Evolutionary conservation across 2,888 invertebrate species (phyloP), one percentile per base, ranked within the genome.

Genomic region (Sesamia inferens): DNA sequence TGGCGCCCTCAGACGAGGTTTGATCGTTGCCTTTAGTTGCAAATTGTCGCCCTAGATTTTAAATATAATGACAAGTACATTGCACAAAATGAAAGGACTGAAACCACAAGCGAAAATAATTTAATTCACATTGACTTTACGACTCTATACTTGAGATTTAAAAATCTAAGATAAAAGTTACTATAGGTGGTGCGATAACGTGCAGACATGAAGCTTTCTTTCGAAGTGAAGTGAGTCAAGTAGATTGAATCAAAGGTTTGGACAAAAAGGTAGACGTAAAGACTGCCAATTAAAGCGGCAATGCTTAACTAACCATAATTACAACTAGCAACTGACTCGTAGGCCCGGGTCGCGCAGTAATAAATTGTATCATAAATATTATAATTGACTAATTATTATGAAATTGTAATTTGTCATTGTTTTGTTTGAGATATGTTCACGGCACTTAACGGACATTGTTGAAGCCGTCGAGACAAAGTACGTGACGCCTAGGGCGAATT

Each of bases 281-380:
- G 68, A 80, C 64, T 76, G 78, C 85, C 84, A 85, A 81, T 61
- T 74, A 80, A 31, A 81, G 68, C 72, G 82, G 73, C 71, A 79
- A 74, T 74, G 85, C 85, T 84, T 85, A 85, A 83, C 86, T 88
- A 87, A 86, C 82, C 88, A 81, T 73, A 76, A 84, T 73, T 78
- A 84, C 62, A 89, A 90, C 90, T 67, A 89, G 87, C 88, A 89
- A 90, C 90, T 91, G 90, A 91, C 88, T 87, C 87, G 81, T 91
- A 92, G 90, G 91, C 91, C 91, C 89, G 92, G 93, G 92, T 93
- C 93, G 93, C 93, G 91, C 85, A 73, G 78, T 74, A 77, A 84
- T 80, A 71, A 62, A 55, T 58, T 54, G 51, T 79, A 73, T 54
- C n/a, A 63, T 78, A 74, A 68, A 76, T 76, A 74, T 76, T 67